Evolutionary conservation across 2,797 vertebrate genomes (phyloP).

Genomic region (Smutsia gigantea): DNA sequence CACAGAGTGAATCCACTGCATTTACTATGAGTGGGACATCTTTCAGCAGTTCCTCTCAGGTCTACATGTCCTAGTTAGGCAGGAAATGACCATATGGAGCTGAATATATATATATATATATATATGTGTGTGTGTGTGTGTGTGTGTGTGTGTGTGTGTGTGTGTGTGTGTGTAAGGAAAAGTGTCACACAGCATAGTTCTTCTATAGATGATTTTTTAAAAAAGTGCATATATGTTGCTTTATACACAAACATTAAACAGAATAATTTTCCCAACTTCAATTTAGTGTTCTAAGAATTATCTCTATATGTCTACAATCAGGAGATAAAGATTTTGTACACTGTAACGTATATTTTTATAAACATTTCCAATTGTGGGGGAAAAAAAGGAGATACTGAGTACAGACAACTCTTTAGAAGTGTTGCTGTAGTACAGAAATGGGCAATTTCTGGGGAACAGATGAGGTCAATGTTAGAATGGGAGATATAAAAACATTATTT

Average conservation of each 20-base stretch:
- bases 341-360: neutral
- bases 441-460: neutral
- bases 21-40: neutral
- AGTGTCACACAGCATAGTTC: neutral
- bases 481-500: neutral
- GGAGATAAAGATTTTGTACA: neutral
- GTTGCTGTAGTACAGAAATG: neutral
- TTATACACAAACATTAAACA: neutral
- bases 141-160: too few species aligned
- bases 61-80: neutral
- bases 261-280: neutral
- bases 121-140: too few species aligned
- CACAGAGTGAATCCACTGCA: neutral
- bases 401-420: neutral
- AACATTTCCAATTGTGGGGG: neutral
- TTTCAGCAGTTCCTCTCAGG: neutral
- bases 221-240: neutral
- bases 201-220: neutral
- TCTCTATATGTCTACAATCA: neutral
- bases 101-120: neutral
- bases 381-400: neutral
- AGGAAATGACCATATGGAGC: neutral
- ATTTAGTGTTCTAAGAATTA: neutral
- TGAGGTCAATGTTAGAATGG: neutral
- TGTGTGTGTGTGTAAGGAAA: neutral